Evolutionary conservation across 2,113 vertebrate genomes (phyloP).

Genomic region (Ceuthmochares aereus): DNA sequence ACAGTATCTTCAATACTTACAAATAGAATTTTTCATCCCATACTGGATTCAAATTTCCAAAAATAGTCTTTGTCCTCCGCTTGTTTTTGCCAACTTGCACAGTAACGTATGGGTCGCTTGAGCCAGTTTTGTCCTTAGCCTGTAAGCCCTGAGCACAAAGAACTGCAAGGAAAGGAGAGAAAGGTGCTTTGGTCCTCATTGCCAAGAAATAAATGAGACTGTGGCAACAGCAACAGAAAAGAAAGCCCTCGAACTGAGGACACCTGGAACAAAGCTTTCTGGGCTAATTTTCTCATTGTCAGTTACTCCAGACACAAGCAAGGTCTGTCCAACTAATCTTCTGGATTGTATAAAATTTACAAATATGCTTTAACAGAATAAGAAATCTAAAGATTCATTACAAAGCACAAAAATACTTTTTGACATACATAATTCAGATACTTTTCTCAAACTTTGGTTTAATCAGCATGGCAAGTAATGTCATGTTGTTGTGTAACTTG

Average conservation of each 20-base stretch:
- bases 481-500: too few species aligned
- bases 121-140: slow-evolving; percentile 98
- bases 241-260: neutral
- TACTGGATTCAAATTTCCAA: slow-evolving; percentile 95
- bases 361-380: neutral
- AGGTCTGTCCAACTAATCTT: neutral
- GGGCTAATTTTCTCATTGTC: neutral
- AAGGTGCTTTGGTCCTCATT: neutral
- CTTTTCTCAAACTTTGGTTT: neutral
- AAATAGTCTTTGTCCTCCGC: slow-evolving; percentile 96
- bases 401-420: neutral
- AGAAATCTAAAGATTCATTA: neutral
- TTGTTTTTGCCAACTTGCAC: slow-evolving; percentile 98
- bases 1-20: slow-evolving; percentile 78
- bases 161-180: slow-evolving; percentile 78
- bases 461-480: neutral
- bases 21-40: slow-evolving; percentile 99
- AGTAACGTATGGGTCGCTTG: slow-evolving; percentile 97
- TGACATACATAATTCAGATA: neutral
- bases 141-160: slow-evolving; percentile 97
- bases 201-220: neutral
- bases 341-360: neutral
- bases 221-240: neutral
- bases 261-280: neutral
- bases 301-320: neutral